phyloP scores from a whole-genome alignment of 2,113 vertebrate genomes.

The Zeus faber region DNA sequence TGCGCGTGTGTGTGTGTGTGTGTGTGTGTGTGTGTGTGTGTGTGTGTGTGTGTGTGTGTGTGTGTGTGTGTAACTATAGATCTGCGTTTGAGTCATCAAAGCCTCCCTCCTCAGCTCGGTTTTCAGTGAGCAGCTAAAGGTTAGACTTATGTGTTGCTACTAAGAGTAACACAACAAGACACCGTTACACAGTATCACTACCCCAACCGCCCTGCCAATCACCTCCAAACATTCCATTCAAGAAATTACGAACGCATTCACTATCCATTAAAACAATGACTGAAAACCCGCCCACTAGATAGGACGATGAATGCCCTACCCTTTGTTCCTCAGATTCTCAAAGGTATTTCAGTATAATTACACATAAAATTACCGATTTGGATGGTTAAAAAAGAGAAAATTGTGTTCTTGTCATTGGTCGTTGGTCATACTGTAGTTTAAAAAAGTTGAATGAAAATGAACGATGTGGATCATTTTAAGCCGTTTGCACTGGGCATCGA shows the following conservation, averaged over 20 bases:
- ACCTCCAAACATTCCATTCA: constrained; percentile 4
- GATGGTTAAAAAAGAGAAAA: too few species aligned
- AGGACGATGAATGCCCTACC: too few species aligned
- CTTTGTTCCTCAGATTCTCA: too few species aligned
- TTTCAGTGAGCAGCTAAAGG: constrained; percentile 70
- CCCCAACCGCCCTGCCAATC: constrained; percentile 50
- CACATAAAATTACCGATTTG: too few species aligned
- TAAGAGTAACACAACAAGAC: constrained; percentile 59
- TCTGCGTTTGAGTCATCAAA: constrained; percentile 49
- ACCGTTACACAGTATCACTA: constrained; percentile 47
- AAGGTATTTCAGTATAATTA: too few species aligned
- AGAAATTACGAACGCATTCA: constrained; percentile 3
- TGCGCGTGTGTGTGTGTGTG: background rate
- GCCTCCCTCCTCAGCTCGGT: constrained; percentile 52
- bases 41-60: constrained; percentile 22
- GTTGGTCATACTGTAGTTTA: too few species aligned
- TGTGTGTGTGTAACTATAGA: background rate
- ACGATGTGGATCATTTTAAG: too few species aligned
- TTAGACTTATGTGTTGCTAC: constrained; percentile 70
- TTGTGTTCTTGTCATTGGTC: too few species aligned
- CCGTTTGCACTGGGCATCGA: too few species aligned
- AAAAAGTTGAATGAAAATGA: too few species aligned
- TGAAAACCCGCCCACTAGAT: too few species aligned
- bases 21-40: constrained; percentile 2
- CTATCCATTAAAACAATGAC: background rate